Base-by-base conservation (phyloP, 2,113 vertebrate species). In the Gulo gulo region DNA sequence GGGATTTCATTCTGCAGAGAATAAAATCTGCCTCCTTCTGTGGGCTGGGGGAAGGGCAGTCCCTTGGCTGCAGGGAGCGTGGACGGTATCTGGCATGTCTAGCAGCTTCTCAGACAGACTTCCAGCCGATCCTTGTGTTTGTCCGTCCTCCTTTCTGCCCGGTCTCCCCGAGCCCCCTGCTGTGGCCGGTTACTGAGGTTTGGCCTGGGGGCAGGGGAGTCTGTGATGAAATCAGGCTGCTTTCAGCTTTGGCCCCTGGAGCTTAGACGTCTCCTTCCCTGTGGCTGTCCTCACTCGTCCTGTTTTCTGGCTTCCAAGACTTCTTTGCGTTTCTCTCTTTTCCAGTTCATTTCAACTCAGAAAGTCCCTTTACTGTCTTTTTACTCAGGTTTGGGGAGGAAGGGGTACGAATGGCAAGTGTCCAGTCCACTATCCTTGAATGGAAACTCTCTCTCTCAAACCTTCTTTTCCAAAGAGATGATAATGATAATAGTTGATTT, bases 241-340 rank as follows among this genome's bases (percentile, higher is more conserved):
- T 87, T 47, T 26, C 45, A 26, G 14, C 21, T 20, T 39, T 42
- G 47, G 15, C 86, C 24, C n/a, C 11, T 10, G 2, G 42, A 10
- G 7, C 29, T 21, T 39, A 31, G 42, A 88, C 6, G 1, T 80
- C 39, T 80, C 31, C 45, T 86, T 55, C 52, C 82, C 81, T 47
- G 65, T 23, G 15, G 23, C n/a, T 9, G 36, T 50, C 59, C 9
- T 65, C 1, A 0, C 24, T 36, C 4, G 0, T 63, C 7, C 36
- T 4, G 4, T 34, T 39, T 61, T 52, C 91, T 39, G 86, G 7
- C 18, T 69, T 91, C 87, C 57, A 5, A n/a, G 34, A 13, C 42
- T 50, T 21, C 7, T 4, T 23, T 52, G 21, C 67, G 42, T 1
- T 34, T 21, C 26, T 50, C 57, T 76, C 11, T 23, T 52, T 9